Percentiles rank a stretch among this genome's conserved stretches.
These are phyloP conservation scores for Kuschelorhynchus macadamiae DNA, from an alignment of 2,888 invertebrate genomes.

Conservation along the genomic window DNA sequence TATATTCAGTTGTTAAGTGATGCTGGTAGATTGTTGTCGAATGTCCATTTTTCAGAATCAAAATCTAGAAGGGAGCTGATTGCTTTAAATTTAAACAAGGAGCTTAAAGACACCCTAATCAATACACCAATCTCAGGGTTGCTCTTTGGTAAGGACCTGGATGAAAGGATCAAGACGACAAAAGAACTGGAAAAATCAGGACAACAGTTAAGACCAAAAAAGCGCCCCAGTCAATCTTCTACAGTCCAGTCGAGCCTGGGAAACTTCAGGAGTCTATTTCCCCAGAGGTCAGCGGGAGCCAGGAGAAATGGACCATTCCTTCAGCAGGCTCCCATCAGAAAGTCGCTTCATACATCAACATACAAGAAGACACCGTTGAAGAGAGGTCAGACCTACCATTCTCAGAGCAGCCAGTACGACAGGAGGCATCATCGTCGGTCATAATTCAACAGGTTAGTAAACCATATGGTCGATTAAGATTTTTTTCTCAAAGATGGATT, in stretches of 20 bases:
- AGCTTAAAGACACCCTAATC: not conserved
- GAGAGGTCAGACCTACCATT: no score
- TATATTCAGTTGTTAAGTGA: not conserved
- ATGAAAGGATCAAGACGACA: constrained; percentile 10
- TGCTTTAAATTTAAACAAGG: constrained; percentile 6
- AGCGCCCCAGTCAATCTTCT: not conserved
- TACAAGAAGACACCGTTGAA: no score
- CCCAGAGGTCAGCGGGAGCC: constrained; percentile 4
- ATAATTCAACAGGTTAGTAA: no score
- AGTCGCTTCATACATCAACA: not conserved
- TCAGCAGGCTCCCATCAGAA: constrained; percentile 3
- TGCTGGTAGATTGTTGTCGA: constrained; percentile 19
- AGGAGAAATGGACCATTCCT: constrained; percentile 10
- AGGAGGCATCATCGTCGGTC: no score
- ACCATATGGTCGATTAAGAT: no score
- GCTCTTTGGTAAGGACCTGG: constrained; percentile 11
- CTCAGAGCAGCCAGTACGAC: no score
- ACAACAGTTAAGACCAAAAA: not conserved
- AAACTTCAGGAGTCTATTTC: constrained; percentile 22
- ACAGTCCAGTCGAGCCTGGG: not conserved
- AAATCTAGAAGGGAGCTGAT: not conserved
- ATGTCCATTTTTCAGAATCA: constrained; percentile 19
- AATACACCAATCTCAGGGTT: not conserved
- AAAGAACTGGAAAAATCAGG: constrained; percentile 17
- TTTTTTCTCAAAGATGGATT: no score